A percentile compares a stretch with the other conserved stretches of the same genome.
Evolutionary conservation across 2,113 vertebrate genomes (phyloP).

Genomic region (Psephotus haematonotus): DNA sequence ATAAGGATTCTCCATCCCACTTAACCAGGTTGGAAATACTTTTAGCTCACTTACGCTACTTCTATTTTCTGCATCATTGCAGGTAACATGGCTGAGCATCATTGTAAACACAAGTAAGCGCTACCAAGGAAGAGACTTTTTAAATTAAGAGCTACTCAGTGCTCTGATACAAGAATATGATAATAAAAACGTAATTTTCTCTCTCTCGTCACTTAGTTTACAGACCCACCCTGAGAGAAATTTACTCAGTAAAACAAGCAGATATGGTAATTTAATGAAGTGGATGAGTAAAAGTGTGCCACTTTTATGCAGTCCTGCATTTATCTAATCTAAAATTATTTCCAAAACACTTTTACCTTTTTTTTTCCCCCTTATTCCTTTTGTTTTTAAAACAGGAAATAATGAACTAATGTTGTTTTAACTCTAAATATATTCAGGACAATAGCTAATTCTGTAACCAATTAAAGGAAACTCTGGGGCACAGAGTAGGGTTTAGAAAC

Average conservation of each 20-base stretch:
- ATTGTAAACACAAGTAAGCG: background rate
- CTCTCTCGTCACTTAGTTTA: background rate
- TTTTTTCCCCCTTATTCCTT: background rate
- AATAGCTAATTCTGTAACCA: background rate
- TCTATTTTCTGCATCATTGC: background rate
- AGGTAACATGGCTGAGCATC: background rate
- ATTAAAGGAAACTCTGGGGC: background rate
- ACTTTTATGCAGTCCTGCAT: background rate
- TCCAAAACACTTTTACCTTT: background rate
- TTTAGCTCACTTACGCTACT: background rate
- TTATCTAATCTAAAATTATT: background rate
- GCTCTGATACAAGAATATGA: background rate
- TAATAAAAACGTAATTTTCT: background rate
- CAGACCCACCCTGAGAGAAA: background rate
- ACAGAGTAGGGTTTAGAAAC: background rate
- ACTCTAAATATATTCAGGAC: background rate
- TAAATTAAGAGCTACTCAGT: background rate
- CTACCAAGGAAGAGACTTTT: background rate
- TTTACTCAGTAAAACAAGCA: background rate
- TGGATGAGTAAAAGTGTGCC: fast-evolving
- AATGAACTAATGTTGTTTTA: background rate
- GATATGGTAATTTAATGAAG: background rate
- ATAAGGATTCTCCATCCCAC: background rate
- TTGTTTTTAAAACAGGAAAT: background rate
- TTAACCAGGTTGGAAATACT: background rate